Evolutionary conservation across 2,113 vertebrate genomes (phyloP), one percentile per base, ranked within the genome.

Genomic region (Odontesthes bonariensis): DNA sequence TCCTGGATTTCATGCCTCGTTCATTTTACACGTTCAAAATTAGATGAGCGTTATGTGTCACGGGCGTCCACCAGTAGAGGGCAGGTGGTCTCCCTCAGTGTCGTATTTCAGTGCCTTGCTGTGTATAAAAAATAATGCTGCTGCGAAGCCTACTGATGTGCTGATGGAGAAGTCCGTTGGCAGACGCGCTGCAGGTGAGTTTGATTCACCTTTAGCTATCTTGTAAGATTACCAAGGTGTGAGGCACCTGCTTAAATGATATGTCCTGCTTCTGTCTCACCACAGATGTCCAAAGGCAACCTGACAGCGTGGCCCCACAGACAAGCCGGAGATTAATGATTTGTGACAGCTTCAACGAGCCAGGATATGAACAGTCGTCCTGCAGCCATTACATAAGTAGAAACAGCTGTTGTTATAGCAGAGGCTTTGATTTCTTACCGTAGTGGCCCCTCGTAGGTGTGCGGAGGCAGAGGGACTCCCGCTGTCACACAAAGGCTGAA

Each of bases 291-390:
- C 86, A 82, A 83, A 86, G 81, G 76, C 77, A 81, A 90, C 69
- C 72, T 91, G 91, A 93, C 92, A 92, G 89, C 42, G 57, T 79
- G 90, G 90, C 87, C 91, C 90, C 86, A 85, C 80, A 85, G 87
- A 92, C 86, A 71, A 85, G 76, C 66, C 60, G 71, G 16, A 69
- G 87, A 93, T 92, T 93, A 94, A 94, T 87, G 85, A 86, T 83
- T 91, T 93, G 90, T 94, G 94, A 94, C 93, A 93, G 91, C 90
- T 90, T 91, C 90, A 90, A 89, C 75, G 53, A 93, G 90, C 87
- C 87, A 81, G 88, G 87, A 93, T 92, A 91, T 90, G 90, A 91
- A 91, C 90, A 92, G 91, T 91, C 92, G 87, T 94, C 91, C 90
- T 73, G 81, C 85, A 92, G 91, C 86, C 90, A 86, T 94, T 93